Percentiles rank a stretch among this genome's conserved stretches.
These are phyloP conservation scores for Enteromius thamalakanensis DNA, from an alignment of 2,797 vertebrate genomes.

Conservation along the genomic window DNA sequence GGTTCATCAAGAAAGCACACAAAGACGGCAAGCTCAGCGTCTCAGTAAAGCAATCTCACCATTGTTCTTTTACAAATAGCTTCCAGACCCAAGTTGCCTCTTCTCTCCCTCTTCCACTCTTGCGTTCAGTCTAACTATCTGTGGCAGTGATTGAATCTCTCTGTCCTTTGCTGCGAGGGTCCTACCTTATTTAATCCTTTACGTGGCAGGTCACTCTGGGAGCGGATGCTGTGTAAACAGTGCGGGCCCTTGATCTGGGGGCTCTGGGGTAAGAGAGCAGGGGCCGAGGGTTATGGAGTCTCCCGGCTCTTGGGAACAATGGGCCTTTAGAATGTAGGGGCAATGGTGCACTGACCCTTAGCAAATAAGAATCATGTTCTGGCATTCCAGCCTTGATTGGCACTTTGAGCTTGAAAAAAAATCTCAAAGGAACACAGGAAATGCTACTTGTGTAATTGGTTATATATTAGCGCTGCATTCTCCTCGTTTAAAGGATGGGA, in stretches of 20 bases:
- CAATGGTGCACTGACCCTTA: conserved; percentile 82
- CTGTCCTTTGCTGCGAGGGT: conserved; percentile 55
- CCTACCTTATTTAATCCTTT: conserved; percentile 77
- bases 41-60: conserved; percentile 44
- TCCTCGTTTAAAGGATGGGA: conserved; percentile 75
- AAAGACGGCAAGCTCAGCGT: conserved; percentile 7
- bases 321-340: conserved; percentile 83
- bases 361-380: conserved; percentile 86
- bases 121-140: conserved; percentile 49
- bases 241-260: conserved; percentile 80
- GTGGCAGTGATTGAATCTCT: conserved; percentile 60
- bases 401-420: conserved; percentile 80
- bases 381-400: conserved; percentile 84
- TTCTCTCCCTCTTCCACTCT: conserved; percentile 42
- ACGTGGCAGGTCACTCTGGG: conserved; percentile 78
- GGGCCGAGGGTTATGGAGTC: conserved; percentile 65
- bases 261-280: conserved; percentile 73
- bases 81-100: conserved; percentile 45
- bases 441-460: conserved; percentile 84
- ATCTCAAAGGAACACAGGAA: conserved; percentile 83
- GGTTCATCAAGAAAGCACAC: conserved; percentile 51
- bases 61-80: conserved; percentile 53
- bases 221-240: conserved; percentile 83
- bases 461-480: conserved; percentile 79
- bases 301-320: conserved; percentile 83